phyloP scores from a whole-genome alignment of 1,140 invertebrate species.

The Amphibalanus amphitrite region DNA sequence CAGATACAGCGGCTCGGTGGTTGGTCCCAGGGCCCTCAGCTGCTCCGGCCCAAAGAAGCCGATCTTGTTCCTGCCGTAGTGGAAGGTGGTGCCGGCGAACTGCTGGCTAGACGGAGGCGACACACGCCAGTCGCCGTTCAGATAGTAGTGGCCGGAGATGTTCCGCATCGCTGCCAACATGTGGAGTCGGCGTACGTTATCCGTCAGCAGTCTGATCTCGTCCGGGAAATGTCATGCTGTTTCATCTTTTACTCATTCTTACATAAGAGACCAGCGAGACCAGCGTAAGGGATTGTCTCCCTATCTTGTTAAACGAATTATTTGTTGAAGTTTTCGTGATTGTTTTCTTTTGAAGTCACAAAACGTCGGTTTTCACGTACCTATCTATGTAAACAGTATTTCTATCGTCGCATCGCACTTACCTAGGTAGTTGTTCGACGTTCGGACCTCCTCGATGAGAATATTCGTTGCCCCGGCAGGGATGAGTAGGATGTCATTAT shows the following conservation, averaged over 20 bases:
- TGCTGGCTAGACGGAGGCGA: constrained; percentile 60
- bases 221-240: no score
- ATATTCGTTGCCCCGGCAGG: constrained; percentile 90
- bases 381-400: no score
- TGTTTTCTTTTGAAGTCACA: no score
- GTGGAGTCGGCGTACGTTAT: no score
- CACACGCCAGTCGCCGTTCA: constrained; percentile 87
- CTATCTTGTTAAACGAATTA: no score
- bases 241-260: no score
- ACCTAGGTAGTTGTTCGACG: constrained; percentile 90
- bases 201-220: no score
- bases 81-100: constrained; percentile 66
- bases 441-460: constrained; percentile 50
- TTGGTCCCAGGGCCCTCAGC: constrained; percentile 65
- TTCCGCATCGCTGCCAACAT: constrained; percentile 54
- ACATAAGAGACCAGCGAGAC: no score
- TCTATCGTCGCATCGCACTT: no score
- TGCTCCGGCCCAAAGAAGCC: constrained; percentile 64
- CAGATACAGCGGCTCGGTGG: constrained; percentile 65
- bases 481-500: constrained; percentile 81
- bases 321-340: no score
- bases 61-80: constrained; percentile 63
- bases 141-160: constrained; percentile 58
- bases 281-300: no score
- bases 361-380: no score